Base-by-base conservation (phyloP, 2,888 invertebrate species). In the Homarus gammarus region DNA sequence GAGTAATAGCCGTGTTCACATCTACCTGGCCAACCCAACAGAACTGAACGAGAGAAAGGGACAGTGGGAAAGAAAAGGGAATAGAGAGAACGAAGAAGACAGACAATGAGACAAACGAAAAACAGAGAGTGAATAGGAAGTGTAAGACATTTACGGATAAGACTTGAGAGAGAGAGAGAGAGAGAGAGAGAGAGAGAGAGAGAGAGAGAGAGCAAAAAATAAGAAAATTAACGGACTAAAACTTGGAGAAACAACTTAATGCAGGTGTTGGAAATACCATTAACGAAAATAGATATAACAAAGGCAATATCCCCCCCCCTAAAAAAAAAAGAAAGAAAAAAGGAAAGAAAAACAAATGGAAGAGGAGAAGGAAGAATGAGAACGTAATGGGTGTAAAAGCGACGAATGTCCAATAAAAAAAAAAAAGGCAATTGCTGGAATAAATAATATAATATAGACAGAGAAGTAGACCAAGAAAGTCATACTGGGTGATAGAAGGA, bases 141-240 rank as follows among this genome's bases (percentile, higher is more conserved):
- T 49, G 49, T 49, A 1, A 12, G 15, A 49, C 0, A 15, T 12
- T 0, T 8, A 5, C 8, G 12, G 44, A 44, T 8, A 44, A 44
- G 12, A 44, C 12, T 44, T 44, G 64, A 27, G 64, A 38, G n/a
- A 40, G 33, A 0, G 72, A 12, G 72, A n/a, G 36, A 36, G 36
- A 72, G 68, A 72, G 36, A 72, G 72, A 72, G 72, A 33, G 72
- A 33, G 72, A 72, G 72, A 72, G 72, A 33, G 27, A 31, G 27
- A 8, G 15, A 3, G 36, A 36, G 33, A n/a, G 38, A 22, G 73
- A 38, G 40, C 1, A 31, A 18, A 2, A 6, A 40, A 73, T 38
- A 22, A 6, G 10, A 36, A 22, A 0, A 38, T 18, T 18, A 6
- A 38, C 3, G 2, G 40, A 38, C n/a, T n/a, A n/a, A n/a, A n/a